These are phyloP conservation scores for Leuctra nigra DNA, from an alignment of 2,888 invertebrate genomes.

Conservation along the genomic window DNA sequence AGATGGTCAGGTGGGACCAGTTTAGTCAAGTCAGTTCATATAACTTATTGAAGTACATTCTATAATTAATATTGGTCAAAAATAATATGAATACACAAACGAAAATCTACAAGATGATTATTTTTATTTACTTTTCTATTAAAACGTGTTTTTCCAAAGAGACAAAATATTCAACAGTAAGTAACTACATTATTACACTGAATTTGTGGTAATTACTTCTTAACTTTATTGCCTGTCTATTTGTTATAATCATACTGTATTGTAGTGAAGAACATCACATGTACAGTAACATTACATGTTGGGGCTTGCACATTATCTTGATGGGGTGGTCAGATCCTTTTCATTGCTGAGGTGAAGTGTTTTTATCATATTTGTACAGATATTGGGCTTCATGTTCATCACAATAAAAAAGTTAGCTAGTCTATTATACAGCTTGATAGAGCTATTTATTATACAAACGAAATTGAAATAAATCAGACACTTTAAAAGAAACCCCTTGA, in stretches of 20 bases:
- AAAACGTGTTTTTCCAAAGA: constrained; percentile 17
- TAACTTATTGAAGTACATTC: too few relatives aligned
- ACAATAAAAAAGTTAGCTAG: constrained; percentile 28
- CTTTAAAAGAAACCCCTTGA: constrained; percentile 15
- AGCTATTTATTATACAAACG: too few relatives aligned
- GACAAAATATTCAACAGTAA: constrained; percentile 12
- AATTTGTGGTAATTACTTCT: background rate
- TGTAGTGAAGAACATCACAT: constrained; percentile 21
- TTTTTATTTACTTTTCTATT: constrained; percentile 12
- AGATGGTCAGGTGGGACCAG: too few relatives aligned
- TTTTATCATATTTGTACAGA: constrained; percentile 28
- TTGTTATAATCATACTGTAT: background rate
- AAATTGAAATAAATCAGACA: constrained; percentile 21
- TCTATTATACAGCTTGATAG: constrained; percentile 28
- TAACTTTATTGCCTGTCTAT: constrained; percentile 22
- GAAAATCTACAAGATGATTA: constrained; percentile 21
- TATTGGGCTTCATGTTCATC: constrained; percentile 23
- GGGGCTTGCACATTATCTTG: constrained; percentile 21
- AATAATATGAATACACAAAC: constrained; percentile 24
- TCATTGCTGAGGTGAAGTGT: constrained; percentile 23
- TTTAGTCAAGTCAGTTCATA: too few relatives aligned
- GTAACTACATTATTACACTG: constrained; percentile 10
- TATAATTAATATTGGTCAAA: background rate
- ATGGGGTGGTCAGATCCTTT: constrained; percentile 25
- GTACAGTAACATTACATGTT: constrained; percentile 15